These are phyloP conservation scores for Brachyistius frenatus DNA, from an alignment of 2,113 vertebrate genomes.

Conservation along the genomic window DNA sequence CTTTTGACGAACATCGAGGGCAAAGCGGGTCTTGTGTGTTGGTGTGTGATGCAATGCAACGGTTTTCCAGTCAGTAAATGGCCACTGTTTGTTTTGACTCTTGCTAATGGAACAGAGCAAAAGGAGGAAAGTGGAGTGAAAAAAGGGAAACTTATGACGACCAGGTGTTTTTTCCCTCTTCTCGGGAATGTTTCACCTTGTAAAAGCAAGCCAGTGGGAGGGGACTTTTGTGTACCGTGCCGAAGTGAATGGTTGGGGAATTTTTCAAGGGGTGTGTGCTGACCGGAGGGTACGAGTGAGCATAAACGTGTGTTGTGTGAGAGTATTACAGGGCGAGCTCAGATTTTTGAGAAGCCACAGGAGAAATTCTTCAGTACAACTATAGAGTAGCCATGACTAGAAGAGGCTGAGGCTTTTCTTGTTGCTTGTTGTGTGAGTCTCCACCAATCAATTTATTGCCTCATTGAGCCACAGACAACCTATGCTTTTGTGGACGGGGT, in stretches of 20 bases:
- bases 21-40: slow-evolving; percentile 39
- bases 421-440: slow-evolving; percentile 40
- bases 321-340: slow-evolving; percentile 54
- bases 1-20: slow-evolving; percentile 67
- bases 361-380: slow-evolving; percentile 58
- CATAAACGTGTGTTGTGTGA: slow-evolving; percentile 64
- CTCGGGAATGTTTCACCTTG: slow-evolving; percentile 84
- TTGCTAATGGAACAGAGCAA: slow-evolving; percentile 73
- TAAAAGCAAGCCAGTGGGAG: slow-evolving; percentile 77
- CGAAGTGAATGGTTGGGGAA: slow-evolving; percentile 58
- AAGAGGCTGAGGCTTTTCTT: slow-evolving; percentile 41
- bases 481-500: slow-evolving; percentile 43
- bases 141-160: slow-evolving; percentile 72
- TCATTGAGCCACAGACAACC: slow-evolving; percentile 65
- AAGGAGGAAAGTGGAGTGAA: slow-evolving; percentile 56
- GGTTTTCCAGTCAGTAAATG: slow-evolving; percentile 75
- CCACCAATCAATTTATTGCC: slow-evolving; percentile 44
- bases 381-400: slow-evolving; percentile 55
- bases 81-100: slow-evolving; percentile 81
- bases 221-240: slow-evolving; percentile 54
- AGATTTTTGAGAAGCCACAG: slow-evolving; percentile 49
- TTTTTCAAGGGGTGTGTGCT: slow-evolving; percentile 64
- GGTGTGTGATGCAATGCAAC: slow-evolving; percentile 73
- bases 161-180: slow-evolving; percentile 82
- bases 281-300: slow-evolving; percentile 54